phyloP scores from a whole-genome alignment of 2,113 vertebrate species.

The Caretta caretta region DNA sequence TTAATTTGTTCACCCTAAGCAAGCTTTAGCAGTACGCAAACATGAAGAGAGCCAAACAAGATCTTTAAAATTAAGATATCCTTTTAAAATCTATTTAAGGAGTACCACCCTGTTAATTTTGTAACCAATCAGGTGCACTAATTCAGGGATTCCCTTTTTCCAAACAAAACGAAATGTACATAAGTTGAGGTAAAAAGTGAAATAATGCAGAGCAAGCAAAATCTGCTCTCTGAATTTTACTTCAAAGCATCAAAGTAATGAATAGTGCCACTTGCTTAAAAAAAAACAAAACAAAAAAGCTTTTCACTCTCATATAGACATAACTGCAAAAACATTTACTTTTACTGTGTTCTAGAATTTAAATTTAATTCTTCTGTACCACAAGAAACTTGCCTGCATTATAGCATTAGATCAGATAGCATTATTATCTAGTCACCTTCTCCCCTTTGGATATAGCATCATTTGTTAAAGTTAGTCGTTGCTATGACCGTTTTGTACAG shows the following conservation, averaged over 20 bases:
- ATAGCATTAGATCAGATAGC: not conserved
- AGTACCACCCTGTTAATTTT: not conserved
- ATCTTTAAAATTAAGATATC: not conserved
- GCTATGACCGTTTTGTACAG: not conserved
- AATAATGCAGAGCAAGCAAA: not conserved
- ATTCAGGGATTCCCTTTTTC: not conserved
- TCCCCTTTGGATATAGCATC: not conserved
- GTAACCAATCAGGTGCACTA: fast-evolving
- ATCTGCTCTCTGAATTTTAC: not conserved
- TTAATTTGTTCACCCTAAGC: not conserved
- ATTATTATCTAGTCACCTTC: not conserved
- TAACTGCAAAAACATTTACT: not conserved
- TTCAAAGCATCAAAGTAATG: not conserved
- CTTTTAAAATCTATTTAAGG: not conserved
- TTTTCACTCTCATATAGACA: fast-evolving
- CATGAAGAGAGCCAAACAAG: not conserved
- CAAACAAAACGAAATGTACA: not conserved
- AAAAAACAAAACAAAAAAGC: not conserved
- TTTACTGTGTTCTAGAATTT: not conserved
- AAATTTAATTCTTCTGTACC: not conserved
- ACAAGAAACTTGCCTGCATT: not conserved
- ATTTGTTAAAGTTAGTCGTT: not conserved
- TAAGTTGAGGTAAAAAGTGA: not conserved
- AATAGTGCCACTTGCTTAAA: not conserved
- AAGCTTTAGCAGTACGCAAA: not conserved